Evolutionary conservation across 2,888 invertebrate species (phyloP).

Genomic region (Electrophaes corylata): DNA sequence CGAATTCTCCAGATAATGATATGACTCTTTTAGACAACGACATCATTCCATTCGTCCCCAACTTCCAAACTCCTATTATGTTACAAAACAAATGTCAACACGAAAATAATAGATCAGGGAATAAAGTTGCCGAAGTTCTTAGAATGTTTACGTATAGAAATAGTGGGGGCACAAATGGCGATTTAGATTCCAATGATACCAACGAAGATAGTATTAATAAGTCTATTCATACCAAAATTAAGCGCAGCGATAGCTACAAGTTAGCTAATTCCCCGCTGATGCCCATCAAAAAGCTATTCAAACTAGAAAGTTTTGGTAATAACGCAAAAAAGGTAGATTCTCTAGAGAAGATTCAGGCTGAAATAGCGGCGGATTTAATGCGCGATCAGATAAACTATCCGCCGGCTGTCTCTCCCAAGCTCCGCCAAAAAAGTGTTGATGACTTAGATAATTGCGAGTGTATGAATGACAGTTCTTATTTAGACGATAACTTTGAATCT

Average conservation of each 20-base stretch:
- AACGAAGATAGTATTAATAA: constrained; percentile 53
- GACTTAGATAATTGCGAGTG: constrained; percentile 68
- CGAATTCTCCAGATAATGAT: constrained; percentile 54
- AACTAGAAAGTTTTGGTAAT: constrained; percentile 75
- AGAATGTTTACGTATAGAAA: constrained; percentile 75
- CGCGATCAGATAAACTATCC: constrained; percentile 89
- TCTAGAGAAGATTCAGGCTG: constrained; percentile 84
- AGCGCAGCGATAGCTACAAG: constrained; percentile 93
- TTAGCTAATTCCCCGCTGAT: constrained; percentile 90
- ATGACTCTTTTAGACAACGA: constrained; percentile 55
- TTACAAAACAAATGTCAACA: constrained; percentile 66
- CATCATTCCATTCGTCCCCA: constrained; percentile 74
- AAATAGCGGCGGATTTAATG: constrained; percentile 85
- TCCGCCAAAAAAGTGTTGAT: constrained; percentile 60
- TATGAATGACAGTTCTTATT: constrained; percentile 53
- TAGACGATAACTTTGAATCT: constrained; percentile 66
- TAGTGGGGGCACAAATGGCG: constrained; percentile 52
- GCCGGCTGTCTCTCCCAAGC: constrained; percentile 85
- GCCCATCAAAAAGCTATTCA: constrained; percentile 86
- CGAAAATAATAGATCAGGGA: constrained; percentile 59
- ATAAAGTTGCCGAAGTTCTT: constrained; percentile 75
- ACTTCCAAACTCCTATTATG: constrained; percentile 77
- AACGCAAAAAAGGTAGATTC: constrained; percentile 77
- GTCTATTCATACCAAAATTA: constrained; percentile 81
- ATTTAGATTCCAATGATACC: constrained; percentile 43